Evolutionary conservation across 2,113 vertebrate genomes (phyloP).

Genomic region (Mungos mungo): DNA sequence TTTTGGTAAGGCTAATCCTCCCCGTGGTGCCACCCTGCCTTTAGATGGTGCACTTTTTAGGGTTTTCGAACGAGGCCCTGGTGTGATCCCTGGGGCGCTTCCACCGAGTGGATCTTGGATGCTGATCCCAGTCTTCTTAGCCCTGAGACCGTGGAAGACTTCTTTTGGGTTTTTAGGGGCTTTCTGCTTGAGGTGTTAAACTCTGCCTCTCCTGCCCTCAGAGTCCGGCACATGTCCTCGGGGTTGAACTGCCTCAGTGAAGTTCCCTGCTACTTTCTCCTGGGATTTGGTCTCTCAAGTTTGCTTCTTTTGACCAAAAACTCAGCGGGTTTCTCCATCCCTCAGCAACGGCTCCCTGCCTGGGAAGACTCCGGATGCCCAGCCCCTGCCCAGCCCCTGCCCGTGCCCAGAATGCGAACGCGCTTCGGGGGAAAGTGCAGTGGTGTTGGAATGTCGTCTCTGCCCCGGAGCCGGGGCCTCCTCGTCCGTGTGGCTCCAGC

Average conservation of each 20-base stretch:
- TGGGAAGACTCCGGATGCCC: constrained; percentile 13
- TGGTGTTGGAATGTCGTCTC: not conserved
- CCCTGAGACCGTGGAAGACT: too few species aligned
- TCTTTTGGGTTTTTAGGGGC: not conserved
- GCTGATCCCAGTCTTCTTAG: not conserved
- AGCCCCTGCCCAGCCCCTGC: not conserved
- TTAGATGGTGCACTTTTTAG: not conserved
- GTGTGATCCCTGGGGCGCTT: not conserved
- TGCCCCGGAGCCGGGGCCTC: not conserved
- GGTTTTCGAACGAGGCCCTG: not conserved
- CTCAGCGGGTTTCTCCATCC: not conserved
- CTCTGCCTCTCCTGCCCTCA: accelerated
- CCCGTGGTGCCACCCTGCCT: too few species aligned
- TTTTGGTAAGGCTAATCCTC: accelerated
- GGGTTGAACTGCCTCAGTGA: not conserved
- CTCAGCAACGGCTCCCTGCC: not conserved
- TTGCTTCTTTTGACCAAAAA: not conserved
- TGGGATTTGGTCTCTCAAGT: not conserved
- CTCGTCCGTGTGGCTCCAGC: accelerated
- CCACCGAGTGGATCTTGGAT: not conserved
- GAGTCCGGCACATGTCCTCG: not conserved
- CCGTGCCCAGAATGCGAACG: not conserved
- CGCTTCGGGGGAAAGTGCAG: not conserved
- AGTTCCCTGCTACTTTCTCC: not conserved
- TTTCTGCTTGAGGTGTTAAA: not conserved